Evolutionary conservation across 2,888 invertebrate species (phyloP).

Genomic region (Venustoraphidia nigricollis): DNA sequence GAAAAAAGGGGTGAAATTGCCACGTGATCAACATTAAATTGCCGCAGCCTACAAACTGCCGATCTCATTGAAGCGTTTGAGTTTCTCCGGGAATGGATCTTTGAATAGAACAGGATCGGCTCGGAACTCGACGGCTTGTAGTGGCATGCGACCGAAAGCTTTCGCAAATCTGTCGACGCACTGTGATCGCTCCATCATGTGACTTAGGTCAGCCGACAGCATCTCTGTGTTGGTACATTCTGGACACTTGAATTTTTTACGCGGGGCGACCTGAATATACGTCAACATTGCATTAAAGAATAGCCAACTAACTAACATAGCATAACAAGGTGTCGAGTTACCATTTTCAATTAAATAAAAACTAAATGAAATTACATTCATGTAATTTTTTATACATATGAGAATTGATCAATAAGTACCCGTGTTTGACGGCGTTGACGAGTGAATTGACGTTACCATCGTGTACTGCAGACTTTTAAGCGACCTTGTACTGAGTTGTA

Average conservation of each 20-base stretch:
- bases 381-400: no score
- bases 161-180: slow-evolving; percentile 66
- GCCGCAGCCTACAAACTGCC: slow-evolving; percentile 56
- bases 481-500: no score
- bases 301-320: background rate
- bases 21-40: background rate
- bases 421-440: no score
- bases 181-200: slow-evolving; percentile 84
- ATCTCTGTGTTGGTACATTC: slow-evolving; percentile 88
- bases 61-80: slow-evolving; percentile 78
- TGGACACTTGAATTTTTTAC: slow-evolving; percentile 94
- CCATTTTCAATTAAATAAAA: background rate
- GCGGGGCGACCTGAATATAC: slow-evolving; percentile 61
- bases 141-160: slow-evolving; percentile 75
- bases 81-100: slow-evolving; percentile 68
- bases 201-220: slow-evolving; percentile 81
- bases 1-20: background rate
- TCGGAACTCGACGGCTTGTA: slow-evolving; percentile 78
- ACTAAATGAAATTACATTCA: no score
- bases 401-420: no score
- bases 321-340: slow-evolving; percentile 3
- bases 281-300: background rate
- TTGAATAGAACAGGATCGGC: slow-evolving; percentile 90
- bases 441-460: no score
- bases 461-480: no score